Percentiles rank a stretch among this genome's conserved stretches.
phyloP scores from a whole-genome alignment of 1,140 invertebrate genomes.

The Druon quercuslanigerum region DNA sequence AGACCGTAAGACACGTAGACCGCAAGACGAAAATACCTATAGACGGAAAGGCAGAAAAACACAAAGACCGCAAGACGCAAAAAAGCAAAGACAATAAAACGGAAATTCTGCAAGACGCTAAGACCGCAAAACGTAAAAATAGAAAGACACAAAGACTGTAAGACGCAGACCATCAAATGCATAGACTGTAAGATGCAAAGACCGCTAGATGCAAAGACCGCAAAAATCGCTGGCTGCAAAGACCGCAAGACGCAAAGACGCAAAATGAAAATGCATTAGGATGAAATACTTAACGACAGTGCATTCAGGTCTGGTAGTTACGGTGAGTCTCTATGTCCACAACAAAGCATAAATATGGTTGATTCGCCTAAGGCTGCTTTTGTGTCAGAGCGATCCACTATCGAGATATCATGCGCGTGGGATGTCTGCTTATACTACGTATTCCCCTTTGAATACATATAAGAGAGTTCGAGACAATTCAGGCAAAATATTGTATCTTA shows the following conservation, averaged over 20 bases:
- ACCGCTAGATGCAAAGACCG: too few relatives aligned
- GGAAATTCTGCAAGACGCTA: too few relatives aligned
- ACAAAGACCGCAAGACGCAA: too few relatives aligned
- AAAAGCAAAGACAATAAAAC: too few relatives aligned
- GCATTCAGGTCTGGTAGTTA: slow-evolving; percentile 61
- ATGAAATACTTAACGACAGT: slow-evolving; percentile 65
- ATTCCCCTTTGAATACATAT: slow-evolving; percentile 24
- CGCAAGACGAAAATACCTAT: too few relatives aligned
- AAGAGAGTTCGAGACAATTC: background rate
- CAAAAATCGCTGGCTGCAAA: too few relatives aligned
- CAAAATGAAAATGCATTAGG: slow-evolving; percentile 55
- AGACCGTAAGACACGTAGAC: too few relatives aligned
- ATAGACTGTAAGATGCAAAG: too few relatives aligned
- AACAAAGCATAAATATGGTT: slow-evolving; percentile 68
- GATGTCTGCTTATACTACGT: slow-evolving; percentile 40
- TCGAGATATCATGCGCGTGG: slow-evolving; percentile 61
- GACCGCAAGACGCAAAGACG: too few relatives aligned
- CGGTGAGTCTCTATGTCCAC: slow-evolving; percentile 63
- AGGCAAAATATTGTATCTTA: slow-evolving; percentile 32
- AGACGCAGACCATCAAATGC: too few relatives aligned
- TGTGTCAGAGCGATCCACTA: slow-evolving; percentile 64
- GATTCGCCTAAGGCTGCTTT: slow-evolving; percentile 64
- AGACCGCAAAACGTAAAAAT: too few relatives aligned
- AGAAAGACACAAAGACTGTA: slow-evolving; percentile 36
- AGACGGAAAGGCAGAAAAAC: too few relatives aligned